Evolutionary conservation across 2,797 vertebrate genomes (phyloP), one percentile per base, ranked within the genome.

Genomic region (Carduelis carduelis): DNA sequence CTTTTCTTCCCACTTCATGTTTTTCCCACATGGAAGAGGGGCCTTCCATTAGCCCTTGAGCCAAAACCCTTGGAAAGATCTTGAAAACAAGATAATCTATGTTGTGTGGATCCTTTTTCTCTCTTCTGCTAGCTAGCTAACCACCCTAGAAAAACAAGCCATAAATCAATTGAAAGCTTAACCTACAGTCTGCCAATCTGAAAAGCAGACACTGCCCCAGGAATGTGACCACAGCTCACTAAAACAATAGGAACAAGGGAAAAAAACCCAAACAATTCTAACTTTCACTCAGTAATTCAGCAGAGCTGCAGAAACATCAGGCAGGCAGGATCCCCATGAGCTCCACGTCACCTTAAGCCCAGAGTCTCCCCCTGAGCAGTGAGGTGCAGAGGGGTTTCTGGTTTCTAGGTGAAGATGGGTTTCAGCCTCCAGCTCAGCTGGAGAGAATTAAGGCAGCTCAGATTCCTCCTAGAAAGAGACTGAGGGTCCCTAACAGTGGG

Each of bases 161-260:
- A 87, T 96, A 94, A 95, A 96, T 95, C 95, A 95, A 75, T 21
- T n/a, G 81, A 63, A 89, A 93, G 70, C 60, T 88, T 81, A 71
- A 77, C 64, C 46, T 86, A 71, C 55, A 68, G 41, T 34, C 68
- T 65, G 66, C 75, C 92, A 92, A 80, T 78, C 92, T 78, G 88
- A 83, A 93, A 93, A 94, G 66, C 86, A 94, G 81, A 28, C 83
- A 49, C 60, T 75, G 80, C 79, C 75, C 78, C 24, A 50, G 92
- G 91, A 96, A 94, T 47, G 46, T 19, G 56, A 43, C 87, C 7
- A 5, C 76, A 68, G 72, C 80, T 94, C 2, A 2, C 53, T 86
- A 34, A 66, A 95, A 96, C 91, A 80, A 71, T 20, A 13, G 46
- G 44, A 47, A 60, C 76, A 34, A 61, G 89, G 35, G 20, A 1